Evolutionary conservation across 2,113 vertebrate genomes (phyloP).

Genomic region (Equus przewalskii): DNA sequence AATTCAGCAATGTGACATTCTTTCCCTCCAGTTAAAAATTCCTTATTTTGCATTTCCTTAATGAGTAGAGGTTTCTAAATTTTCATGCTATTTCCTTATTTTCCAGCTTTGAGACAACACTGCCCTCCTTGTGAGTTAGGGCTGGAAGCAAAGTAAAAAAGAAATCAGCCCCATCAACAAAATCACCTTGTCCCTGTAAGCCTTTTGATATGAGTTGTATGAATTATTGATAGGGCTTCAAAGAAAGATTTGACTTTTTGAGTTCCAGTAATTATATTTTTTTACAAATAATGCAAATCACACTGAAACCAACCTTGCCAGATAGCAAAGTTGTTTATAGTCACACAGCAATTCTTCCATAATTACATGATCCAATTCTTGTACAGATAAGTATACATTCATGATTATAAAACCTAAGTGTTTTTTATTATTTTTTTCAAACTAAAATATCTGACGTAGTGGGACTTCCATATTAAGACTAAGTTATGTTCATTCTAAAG

Average conservation of each 20-base stretch:
- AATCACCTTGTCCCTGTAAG: background rate
- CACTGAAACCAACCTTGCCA: background rate
- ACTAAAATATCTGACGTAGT: background rate
- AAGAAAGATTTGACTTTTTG: slow-evolving; percentile 28
- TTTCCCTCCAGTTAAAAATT: background rate
- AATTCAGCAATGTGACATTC: background rate
- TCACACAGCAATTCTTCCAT: background rate
- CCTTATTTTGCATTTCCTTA: background rate
- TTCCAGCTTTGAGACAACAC: background rate
- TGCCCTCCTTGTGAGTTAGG: background rate
- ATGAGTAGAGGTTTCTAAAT: background rate
- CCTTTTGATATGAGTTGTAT: background rate
- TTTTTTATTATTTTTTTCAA: slow-evolving; percentile 30
- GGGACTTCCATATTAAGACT: background rate
- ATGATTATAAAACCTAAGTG: background rate
- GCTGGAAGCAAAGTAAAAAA: background rate
- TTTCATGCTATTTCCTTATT: background rate
- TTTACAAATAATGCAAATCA: slow-evolving; percentile 10
- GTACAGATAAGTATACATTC: background rate
- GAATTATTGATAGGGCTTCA: slow-evolving; percentile 53
- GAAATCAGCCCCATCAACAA: background rate
- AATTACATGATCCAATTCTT: slow-evolving; percentile 32
- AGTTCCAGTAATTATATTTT: background rate
- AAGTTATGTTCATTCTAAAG: background rate
- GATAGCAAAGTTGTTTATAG: slow-evolving; percentile 10